Evolutionary conservation across 2,797 vertebrate species (phyloP).

Genomic region (Tenualosa thibaudeaui): DNA sequence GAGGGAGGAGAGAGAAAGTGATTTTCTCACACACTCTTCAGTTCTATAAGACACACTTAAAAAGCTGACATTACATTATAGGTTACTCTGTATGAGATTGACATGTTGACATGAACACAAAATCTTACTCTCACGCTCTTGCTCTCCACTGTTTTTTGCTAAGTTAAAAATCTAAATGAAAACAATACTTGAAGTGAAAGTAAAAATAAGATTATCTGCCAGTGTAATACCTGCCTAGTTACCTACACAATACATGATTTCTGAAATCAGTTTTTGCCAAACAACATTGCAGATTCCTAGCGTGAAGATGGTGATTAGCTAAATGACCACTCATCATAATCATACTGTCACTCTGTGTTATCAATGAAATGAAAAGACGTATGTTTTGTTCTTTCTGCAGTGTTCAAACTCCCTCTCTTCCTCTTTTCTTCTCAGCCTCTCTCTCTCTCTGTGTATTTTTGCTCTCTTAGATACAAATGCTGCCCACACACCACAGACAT

Average conservation of each 20-base stretch:
- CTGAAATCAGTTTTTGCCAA: neutral
- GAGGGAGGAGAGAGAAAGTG: conserved; percentile 21
- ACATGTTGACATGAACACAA: conserved; percentile 1
- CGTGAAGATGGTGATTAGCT: neutral
- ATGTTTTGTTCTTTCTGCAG: neutral
- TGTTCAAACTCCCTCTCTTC: neutral
- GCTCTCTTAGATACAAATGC: neutral
- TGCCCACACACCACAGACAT: neutral
- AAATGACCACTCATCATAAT: neutral
- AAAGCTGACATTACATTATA: neutral
- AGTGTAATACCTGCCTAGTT: neutral
- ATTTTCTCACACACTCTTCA: neutral
- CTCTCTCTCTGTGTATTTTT: neutral
- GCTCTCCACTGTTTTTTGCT: neutral
- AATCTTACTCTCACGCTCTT: neutral
- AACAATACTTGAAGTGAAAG: neutral
- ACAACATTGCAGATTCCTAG: neutral
- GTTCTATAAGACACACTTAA: conserved; percentile 3
- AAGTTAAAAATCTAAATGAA: neutral
- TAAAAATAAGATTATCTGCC: neutral
- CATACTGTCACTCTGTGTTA: neutral
- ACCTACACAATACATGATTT: neutral
- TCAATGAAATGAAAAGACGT: neutral
- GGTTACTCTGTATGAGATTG: neutral
- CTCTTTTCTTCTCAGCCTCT: neutral